Conservation (phyloP, 2,888 invertebrate species). For the Dryobota labecula region DNA sequence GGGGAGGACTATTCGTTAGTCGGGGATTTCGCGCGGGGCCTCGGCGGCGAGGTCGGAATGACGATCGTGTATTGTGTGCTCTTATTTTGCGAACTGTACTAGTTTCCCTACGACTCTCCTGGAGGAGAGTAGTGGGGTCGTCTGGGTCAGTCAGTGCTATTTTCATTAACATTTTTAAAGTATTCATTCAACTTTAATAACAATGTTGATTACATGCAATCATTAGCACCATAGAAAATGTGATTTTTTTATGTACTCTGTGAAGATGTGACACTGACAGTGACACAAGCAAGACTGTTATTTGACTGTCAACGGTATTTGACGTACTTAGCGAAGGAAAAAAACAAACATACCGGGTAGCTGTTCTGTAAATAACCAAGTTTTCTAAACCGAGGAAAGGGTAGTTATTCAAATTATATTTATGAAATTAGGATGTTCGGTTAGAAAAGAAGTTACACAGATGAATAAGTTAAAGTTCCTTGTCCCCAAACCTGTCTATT, state of each 20-base stretch:
- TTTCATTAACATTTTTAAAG: too few relatives aligned
- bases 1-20: too few relatives aligned
- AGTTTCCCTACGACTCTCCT: too few relatives aligned
- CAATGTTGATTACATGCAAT: background rate
- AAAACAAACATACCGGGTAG: background rate
- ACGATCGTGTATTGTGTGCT: too few relatives aligned
- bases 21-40: too few relatives aligned
- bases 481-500: background rate
- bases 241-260: too few relatives aligned
- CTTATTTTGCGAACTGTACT: too few relatives aligned
- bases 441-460: background rate
- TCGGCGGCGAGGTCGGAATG: too few relatives aligned
- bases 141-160: too few relatives aligned
- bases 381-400: conserved; percentile 3
- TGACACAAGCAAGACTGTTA: background rate
- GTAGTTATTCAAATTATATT: background rate
- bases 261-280: background rate
- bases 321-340: background rate
- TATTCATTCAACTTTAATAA: too few relatives aligned
- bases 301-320: conserved; percentile 4
- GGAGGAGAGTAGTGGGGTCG: too few relatives aligned
- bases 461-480: conserved; percentile 7
- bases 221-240: background rate
- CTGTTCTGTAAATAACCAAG: background rate
- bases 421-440: background rate